phyloP scores from a whole-genome alignment of 2,113 vertebrate species.

The Periophthalmodon schlosseri region DNA sequence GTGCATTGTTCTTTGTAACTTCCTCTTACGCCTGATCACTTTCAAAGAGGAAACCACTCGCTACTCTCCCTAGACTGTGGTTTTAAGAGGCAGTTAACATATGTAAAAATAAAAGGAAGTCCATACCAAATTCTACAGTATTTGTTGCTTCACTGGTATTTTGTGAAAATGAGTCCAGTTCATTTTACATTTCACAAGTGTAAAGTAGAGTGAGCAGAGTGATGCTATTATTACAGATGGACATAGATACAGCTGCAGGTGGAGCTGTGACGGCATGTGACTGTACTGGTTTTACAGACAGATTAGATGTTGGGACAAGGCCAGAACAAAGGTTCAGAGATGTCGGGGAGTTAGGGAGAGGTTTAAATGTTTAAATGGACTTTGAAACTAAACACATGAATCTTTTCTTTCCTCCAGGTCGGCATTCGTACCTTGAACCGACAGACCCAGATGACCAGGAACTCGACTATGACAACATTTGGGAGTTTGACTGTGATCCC shows the following conservation, averaged over 20 bases:
- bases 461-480: slow-evolving; percentile 84
- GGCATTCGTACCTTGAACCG: slow-evolving; percentile 74
- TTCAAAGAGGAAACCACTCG: not conserved
- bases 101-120: not conserved
- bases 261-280: slow-evolving; percentile 24
- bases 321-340: slow-evolving; percentile 7
- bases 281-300: slow-evolving; percentile 41
- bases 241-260: slow-evolving; percentile 7
- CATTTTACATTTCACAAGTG: not conserved
- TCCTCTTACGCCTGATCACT: not conserved
- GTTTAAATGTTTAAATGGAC: slow-evolving; percentile 23
- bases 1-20: no score
- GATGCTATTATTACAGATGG: not conserved
- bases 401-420: slow-evolving; percentile 61
- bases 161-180: not conserved
- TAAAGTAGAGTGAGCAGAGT: not conserved
- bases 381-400: slow-evolving; percentile 51
- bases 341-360: slow-evolving; percentile 12
- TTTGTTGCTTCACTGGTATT: not conserved
- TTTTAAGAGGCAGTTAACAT: not conserved
- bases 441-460: slow-evolving; percentile 80
- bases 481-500: slow-evolving; percentile 73
- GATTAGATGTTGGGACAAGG: slow-evolving; percentile 27
- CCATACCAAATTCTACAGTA: not conserved
- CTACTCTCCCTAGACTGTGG: not conserved